Evolutionary conservation across 2,888 invertebrate species (phyloP).

Genomic region (Thalpophila matura): DNA sequence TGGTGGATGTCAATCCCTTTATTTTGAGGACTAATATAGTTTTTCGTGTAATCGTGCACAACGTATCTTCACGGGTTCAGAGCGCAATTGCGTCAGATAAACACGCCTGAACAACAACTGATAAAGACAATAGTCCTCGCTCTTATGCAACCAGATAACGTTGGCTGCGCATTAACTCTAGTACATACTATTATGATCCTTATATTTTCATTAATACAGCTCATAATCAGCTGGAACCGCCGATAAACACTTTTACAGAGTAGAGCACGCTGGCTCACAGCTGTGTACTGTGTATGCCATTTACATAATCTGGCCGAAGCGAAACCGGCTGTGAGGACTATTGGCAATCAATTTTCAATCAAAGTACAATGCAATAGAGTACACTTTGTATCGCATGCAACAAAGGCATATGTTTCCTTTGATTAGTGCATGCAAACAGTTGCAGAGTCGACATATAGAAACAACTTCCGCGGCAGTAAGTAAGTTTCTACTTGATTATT

Average conservation of each 20-base stretch:
- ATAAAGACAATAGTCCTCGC: slow-evolving; percentile 82
- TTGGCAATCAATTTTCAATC: slow-evolving; percentile 68
- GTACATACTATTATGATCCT: slow-evolving; percentile 62
- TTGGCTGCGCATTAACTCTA: slow-evolving; percentile 75
- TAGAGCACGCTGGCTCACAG: slow-evolving; percentile 73
- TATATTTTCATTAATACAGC: slow-evolving; percentile 60
- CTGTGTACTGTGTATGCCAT: slow-evolving; percentile 82
- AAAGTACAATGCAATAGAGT: slow-evolving; percentile 58
- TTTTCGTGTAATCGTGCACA: slow-evolving; percentile 36
- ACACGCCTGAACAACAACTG: slow-evolving; percentile 72
- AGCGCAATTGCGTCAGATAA: slow-evolving; percentile 74
- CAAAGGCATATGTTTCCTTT: slow-evolving; percentile 52
- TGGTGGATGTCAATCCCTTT: slow-evolving; percentile 17
- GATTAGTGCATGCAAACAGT: slow-evolving; percentile 52
- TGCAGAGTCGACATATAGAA: slow-evolving; percentile 64
- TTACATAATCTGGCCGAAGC: slow-evolving; percentile 79
- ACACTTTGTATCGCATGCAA: slow-evolving; percentile 56
- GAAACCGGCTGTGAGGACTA: slow-evolving; percentile 67
- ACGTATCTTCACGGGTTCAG: slow-evolving; percentile 54
- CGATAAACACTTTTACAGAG: slow-evolving; percentile 64
- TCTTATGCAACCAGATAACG: slow-evolving; percentile 86
- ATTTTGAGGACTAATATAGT: slow-evolving; percentile 25
- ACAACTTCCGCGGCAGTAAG: slow-evolving; percentile 71
- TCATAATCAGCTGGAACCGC: slow-evolving; percentile 60
- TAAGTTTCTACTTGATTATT: slow-evolving; percentile 65